A percentile compares a stretch with the other conserved stretches of the same genome.
Conservation (phyloP, 2,888 invertebrate genomes). For the Punctoribates punctum region DNA sequence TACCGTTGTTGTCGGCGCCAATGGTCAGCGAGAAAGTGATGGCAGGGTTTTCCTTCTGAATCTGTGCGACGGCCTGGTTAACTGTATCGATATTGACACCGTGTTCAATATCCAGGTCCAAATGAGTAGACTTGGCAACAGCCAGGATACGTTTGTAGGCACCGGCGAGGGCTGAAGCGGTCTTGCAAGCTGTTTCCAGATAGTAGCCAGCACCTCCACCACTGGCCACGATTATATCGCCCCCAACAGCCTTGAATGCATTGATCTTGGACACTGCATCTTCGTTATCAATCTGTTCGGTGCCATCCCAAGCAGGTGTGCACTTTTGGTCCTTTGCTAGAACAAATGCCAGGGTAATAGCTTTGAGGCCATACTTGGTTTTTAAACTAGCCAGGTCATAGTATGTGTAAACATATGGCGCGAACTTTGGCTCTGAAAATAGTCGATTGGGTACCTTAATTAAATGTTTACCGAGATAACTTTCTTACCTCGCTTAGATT, state of each 20-base stretch:
- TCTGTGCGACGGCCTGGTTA: conserved; percentile 4
- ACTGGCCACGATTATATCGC: conserved; percentile 31
- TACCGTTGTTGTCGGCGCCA: conserved; percentile 35
- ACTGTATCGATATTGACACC: conserved; percentile 1
- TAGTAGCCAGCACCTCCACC: conserved; percentile 37
- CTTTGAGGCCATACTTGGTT: neutral
- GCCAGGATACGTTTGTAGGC: conserved; percentile 33
- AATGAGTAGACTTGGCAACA: conserved; percentile 15
- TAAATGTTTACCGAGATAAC: no score
- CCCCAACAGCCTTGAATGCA: conserved; percentile 24
- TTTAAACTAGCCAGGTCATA: neutral
- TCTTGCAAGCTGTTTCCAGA: conserved; percentile 8
- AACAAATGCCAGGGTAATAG: conserved; percentile 33
- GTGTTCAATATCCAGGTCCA: conserved; percentile 43
- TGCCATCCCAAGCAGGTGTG: conserved; percentile 34
- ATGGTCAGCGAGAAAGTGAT: conserved; percentile 34
- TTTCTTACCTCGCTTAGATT: no score
- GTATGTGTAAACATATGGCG: neutral
- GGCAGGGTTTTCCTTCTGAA: conserved; percentile 1
- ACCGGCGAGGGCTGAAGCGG: neutral
- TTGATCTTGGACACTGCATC: conserved; percentile 4
- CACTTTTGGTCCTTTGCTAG: neutral
- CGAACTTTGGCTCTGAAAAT: neutral
- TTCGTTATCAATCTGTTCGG: neutral
- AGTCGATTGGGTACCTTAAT: no score